Base-by-base conservation (phyloP, 2,888 invertebrate species). In the Pristionchus entomophagus region DNA sequence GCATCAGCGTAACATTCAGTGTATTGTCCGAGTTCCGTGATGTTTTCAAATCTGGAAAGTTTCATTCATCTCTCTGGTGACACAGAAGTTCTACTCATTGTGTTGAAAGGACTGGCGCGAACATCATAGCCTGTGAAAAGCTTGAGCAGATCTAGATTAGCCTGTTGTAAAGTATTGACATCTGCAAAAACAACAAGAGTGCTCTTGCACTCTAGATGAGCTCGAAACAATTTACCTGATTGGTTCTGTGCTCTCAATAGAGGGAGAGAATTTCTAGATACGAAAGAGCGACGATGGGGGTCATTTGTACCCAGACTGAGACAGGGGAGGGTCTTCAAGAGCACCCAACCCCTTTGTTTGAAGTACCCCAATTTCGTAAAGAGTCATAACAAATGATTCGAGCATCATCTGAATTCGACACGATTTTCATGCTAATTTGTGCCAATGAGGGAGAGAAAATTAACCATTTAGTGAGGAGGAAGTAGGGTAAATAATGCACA, bases 221-320 rank as follows among this genome's bases (percentile, higher is more conserved):
- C 4, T 10, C 1, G 14, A 19, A 62, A 17, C 29, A 5, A 29
- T 62, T 29, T 32, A 62, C 62, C 32, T 17, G 62, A 62, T 29
- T 62, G 62, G 62, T 62, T 62, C 12, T 26, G 0, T n/a, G 62
- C 62, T 14, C 26, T 32, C 10, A 62, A 26, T 32, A 32, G 32
- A 35, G 62, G 62, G 29, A 62, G 32, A 62, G 32, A 29, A n/a
- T n/a, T n/a, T n/a, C n/a, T n/a, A 59, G 62, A 62, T 32, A 32
- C 29, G 62, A 62, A 14, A 62, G 62, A 32, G 17, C 62, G 62
- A 62, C 10, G 2, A 62, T 29, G 26, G 29, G 17, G 32, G 17
- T 62, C 62, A 62, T 62, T 62, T 62, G 62, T 19, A 62, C 62
- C 62, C 62, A 29, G 32, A 62, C 62, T 56, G 56, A 6, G n/a